phyloP scores from a whole-genome alignment of 2,797 vertebrate species.

The Hoplostethus atlanticus region DNA sequence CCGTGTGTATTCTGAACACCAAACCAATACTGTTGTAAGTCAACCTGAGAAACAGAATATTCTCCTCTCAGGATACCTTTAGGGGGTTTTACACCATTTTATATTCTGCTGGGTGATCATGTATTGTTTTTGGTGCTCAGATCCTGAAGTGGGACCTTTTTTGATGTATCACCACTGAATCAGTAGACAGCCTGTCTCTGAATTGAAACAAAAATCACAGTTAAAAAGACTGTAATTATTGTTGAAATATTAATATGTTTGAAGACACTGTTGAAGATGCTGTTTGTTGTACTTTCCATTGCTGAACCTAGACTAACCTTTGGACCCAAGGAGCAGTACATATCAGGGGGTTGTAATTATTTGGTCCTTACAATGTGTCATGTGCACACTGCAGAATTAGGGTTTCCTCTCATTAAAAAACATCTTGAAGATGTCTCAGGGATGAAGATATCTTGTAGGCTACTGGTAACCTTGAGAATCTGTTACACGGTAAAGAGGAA shows the following conservation, averaged over 20 bases:
- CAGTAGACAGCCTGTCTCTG: slow-evolving; percentile 55
- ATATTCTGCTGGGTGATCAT: slow-evolving; percentile 65
- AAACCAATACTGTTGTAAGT: slow-evolving; percentile 67
- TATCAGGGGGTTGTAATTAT: slow-evolving; percentile 78
- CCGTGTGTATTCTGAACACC: slow-evolving; percentile 66
- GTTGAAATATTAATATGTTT: slow-evolving; percentile 80
- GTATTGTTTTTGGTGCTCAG: slow-evolving; percentile 67
- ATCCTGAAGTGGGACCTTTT: slow-evolving; percentile 59
- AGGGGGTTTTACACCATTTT: slow-evolving; percentile 53
- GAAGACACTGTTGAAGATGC: slow-evolving; percentile 86
- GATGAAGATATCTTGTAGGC: slow-evolving; percentile 71
- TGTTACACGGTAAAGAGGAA: slow-evolving; percentile 60
- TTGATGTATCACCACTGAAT: slow-evolving; percentile 56
- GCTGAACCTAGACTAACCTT: slow-evolving; percentile 68
- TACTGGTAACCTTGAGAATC: slow-evolving; percentile 81
- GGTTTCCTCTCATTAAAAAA: slow-evolving; percentile 56
- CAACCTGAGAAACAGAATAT: slow-evolving; percentile 79
- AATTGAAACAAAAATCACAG: slow-evolving; percentile 42
- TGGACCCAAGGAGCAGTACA: slow-evolving; percentile 80
- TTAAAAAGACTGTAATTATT: slow-evolving; percentile 75
- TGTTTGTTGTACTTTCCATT: slow-evolving; percentile 73
- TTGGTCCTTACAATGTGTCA: slow-evolving; percentile 71
- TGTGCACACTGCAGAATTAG: slow-evolving; percentile 73
- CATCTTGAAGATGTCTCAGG: slow-evolving; percentile 77
- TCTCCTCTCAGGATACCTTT: slow-evolving; percentile 79